Conservation (phyloP, 2,797 vertebrate species). For the Argyrosomus regius region DNA sequence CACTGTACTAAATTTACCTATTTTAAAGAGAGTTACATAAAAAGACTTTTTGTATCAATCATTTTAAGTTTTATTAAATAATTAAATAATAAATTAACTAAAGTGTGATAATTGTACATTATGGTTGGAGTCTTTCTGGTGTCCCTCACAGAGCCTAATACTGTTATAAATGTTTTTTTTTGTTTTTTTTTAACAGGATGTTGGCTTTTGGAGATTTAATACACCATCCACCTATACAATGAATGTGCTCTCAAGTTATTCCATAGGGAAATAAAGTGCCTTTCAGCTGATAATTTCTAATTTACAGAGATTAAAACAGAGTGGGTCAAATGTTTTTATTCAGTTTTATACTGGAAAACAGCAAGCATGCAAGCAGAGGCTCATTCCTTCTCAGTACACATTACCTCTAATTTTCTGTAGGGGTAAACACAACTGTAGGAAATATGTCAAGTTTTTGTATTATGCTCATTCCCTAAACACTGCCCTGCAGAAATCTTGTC, state of each 20-base stretch:
- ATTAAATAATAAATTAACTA: not conserved
- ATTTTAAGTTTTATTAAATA: not conserved
- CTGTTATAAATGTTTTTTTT: not conserved
- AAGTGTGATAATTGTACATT: not conserved
- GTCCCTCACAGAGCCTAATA: not conserved
- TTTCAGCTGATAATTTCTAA: constrained; percentile 18
- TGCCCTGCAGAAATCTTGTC: constrained; percentile 57
- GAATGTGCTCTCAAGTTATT: constrained; percentile 39
- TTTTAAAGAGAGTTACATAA: not conserved
- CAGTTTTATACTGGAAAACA: constrained; percentile 8
- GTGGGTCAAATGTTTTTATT: not conserved
- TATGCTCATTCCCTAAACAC: constrained; percentile 2
- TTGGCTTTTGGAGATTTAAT: constrained; percentile 24
- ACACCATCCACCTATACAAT: constrained; percentile 9
- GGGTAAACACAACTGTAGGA: not conserved
- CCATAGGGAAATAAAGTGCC: constrained; percentile 26
- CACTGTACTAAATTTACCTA: no score
- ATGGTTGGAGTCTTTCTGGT: constrained; percentile 4
- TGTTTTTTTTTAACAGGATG: constrained; percentile 39
- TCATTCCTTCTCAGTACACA: constrained; percentile 2
- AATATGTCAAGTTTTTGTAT: not conserved
- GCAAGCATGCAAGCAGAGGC: constrained; percentile 71
- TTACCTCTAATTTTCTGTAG: not conserved
- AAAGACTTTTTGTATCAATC: not conserved
- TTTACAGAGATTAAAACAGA: constrained; percentile 13